Evolutionary conservation across 2,797 vertebrate genomes (phyloP), one percentile per base, ranked within the genome.

Genomic region (Oryzias sinensis): DNA sequence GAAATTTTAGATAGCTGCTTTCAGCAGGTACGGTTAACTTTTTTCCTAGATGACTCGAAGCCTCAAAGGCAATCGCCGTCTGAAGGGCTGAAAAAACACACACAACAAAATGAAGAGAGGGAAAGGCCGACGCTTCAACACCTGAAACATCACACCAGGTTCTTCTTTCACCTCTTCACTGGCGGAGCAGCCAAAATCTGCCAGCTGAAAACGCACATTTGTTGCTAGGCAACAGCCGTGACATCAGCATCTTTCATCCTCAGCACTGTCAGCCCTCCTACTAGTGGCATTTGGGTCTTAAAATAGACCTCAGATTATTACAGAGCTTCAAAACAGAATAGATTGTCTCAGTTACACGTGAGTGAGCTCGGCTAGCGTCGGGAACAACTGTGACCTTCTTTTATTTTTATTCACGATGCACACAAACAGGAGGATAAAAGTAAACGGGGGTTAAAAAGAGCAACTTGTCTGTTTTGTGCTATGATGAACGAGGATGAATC

Each of bases 221-320:
- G 90, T 92, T 94, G 80, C 92, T 83, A 87, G 54, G 92, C 89
- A 90, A 94, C 92, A 83, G 70, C 29, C 55, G 86, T 84, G 87
- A 92, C 86, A 91, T 92, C 88, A 91, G 89, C 86, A 89, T 88
- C 84, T 76, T 88, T 80, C 85, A 83, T 86, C 81, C 74, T 51
- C 70, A 43, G 47, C 58, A 46, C 70, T 55, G 65, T 49, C 64
- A 57, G 20, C 56, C 58, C 76, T 49, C 64, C 53, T 16, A 61
- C 82, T 76, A 75, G 60, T 74, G 71, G 70, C 72, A 81, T 77
- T 70, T 55, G 56, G 67, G 45, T 86, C 91, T 79, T 85, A 91
- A 93, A 92, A 92, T 92, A 93, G 91, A 82, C 9, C 81, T 57
- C 53, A 73, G 89, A 91, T 91, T 88, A 90, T 85, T 81, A 90